phyloP scores from a whole-genome alignment of 2,113 vertebrate genomes.

The Acanthisitta chloris region DNA sequence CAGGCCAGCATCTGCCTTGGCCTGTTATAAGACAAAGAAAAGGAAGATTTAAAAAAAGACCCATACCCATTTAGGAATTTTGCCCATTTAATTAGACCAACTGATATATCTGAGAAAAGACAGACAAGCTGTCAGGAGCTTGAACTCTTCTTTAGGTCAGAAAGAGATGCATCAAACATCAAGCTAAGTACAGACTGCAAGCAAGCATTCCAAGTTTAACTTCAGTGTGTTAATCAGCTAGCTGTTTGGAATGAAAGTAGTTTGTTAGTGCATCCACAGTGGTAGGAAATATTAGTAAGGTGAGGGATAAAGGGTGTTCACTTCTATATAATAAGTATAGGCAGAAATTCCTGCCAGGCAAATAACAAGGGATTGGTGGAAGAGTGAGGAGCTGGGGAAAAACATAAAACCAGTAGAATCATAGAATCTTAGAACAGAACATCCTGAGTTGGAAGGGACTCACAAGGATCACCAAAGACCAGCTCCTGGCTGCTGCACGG shows the following conservation, averaged over 20 bases:
- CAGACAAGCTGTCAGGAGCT: not conserved
- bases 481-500: not conserved
- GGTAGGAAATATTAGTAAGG: not conserved
- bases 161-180: not conserved
- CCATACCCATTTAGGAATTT: not conserved
- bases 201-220: not conserved
- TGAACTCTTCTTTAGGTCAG: not conserved
- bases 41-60: not conserved
- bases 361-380: not conserved
- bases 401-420: not conserved
- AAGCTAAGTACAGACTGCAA: not conserved
- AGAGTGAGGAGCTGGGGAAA: not conserved
- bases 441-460: not conserved
- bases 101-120: not conserved
- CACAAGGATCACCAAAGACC: not conserved
- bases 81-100: not conserved
- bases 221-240: not conserved
- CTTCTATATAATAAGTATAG: not conserved
- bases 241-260: not conserved
- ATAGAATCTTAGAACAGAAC: not conserved
- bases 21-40: not conserved
- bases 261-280: not conserved
- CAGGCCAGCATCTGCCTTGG: conserved; percentile 5
- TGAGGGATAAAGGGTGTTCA: not conserved
- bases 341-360: not conserved